phyloP scores from a whole-genome alignment of 2,888 invertebrate species.

The Eledona agricola region DNA sequence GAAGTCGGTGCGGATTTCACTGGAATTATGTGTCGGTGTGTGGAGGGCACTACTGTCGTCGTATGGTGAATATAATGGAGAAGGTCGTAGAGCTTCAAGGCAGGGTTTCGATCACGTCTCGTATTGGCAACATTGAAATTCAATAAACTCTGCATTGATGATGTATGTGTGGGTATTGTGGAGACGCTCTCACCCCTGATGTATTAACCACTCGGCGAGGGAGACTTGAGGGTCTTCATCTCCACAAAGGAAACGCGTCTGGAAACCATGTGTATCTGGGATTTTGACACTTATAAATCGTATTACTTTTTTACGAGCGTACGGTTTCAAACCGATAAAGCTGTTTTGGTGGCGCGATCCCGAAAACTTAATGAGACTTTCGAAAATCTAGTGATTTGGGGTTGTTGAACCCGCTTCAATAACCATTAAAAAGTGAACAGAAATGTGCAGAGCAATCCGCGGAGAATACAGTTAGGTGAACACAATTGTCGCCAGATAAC shows the following conservation, averaged over 20 bases:
- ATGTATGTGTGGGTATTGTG: slow-evolving; percentile 48
- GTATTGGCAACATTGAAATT: slow-evolving; percentile 53
- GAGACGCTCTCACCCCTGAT: slow-evolving; percentile 47
- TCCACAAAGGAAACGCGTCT: slow-evolving; percentile 50
- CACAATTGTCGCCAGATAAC: no score
- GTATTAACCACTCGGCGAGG: slow-evolving; percentile 46
- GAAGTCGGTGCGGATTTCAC: no score
- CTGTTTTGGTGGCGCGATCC: slow-evolving; percentile 35
- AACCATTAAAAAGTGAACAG: no score
- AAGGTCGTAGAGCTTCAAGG: slow-evolving; percentile 12
- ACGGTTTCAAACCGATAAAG: slow-evolving; percentile 40
- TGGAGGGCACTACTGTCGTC: no score
- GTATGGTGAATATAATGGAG: slow-evolving; percentile 20
- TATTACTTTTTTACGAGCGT: slow-evolving; percentile 49
- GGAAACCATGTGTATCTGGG: slow-evolving; percentile 51
- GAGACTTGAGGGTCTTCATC: slow-evolving; percentile 51
- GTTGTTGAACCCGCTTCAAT: no score
- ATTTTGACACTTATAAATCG: slow-evolving; percentile 56
- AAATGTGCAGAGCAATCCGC: no score
- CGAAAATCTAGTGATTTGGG: no score
- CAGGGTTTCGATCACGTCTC: slow-evolving; percentile 34
- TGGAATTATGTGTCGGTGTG: no score
- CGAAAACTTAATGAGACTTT: no score
- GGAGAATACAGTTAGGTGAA: no score
- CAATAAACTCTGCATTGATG: slow-evolving; percentile 53